Conservation (phyloP, 2,113 vertebrate genomes). For the Callaeas wilsoni region DNA sequence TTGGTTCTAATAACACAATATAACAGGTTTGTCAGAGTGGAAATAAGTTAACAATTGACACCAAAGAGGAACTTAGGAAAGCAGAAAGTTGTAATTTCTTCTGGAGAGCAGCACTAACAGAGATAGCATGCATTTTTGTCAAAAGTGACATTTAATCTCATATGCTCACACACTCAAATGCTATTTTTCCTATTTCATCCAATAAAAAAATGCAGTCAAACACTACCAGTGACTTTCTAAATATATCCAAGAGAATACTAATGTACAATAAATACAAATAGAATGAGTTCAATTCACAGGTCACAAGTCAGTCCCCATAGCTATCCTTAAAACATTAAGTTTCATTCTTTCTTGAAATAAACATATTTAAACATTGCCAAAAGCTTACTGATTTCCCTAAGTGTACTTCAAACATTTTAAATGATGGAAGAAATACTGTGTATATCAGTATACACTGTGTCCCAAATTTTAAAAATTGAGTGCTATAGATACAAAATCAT, state of each 20-base stretch:
- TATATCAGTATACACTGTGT: background rate
- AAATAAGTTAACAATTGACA: background rate
- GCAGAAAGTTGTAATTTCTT: background rate
- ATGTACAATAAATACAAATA: background rate
- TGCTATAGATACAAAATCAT: background rate
- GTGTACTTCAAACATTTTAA: background rate
- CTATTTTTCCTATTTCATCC: background rate
- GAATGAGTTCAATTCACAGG: background rate
- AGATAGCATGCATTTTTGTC: background rate
- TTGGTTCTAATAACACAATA: background rate
- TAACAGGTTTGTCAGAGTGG: background rate
- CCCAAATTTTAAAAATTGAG: background rate
- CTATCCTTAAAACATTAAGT: background rate
- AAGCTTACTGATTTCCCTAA: background rate
- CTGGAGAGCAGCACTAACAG: background rate
- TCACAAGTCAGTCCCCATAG: background rate
- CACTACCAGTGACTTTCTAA: background rate
- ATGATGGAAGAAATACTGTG: background rate
- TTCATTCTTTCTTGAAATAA: background rate
- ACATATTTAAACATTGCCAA: background rate
- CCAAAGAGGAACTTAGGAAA: background rate
- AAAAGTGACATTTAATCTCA: background rate
- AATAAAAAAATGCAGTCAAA: background rate
- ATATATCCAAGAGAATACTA: background rate
- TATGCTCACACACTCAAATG: background rate